Conservation (phyloP, 1,140 invertebrate genomes). For the Hylyphantes graminicola region DNA sequence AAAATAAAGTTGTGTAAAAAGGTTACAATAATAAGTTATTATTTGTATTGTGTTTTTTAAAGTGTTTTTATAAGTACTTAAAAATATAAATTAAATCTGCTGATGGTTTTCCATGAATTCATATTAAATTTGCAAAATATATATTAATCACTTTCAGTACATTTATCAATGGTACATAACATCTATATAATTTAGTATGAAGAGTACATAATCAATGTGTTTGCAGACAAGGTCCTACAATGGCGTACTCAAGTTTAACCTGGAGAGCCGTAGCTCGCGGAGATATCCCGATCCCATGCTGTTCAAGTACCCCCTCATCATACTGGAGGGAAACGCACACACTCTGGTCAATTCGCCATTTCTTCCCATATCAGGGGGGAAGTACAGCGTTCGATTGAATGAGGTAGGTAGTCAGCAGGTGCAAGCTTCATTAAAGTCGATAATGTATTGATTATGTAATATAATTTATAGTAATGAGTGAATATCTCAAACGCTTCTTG, state of each 20-base stretch:
- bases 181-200: no score
- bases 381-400: constrained; percentile 76
- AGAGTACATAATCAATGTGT: neutral
- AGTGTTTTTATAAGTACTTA: constrained; percentile 2
- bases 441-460: neutral
- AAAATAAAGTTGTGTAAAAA: neutral
- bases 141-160: no score
- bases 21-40: neutral
- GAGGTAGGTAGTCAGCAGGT: constrained; percentile 66
- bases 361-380: constrained; percentile 67
- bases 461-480: no score
- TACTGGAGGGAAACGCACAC: constrained; percentile 83
- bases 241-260: constrained; percentile 84
- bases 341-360: constrained; percentile 80
- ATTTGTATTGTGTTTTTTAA: neutral
- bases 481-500: no score
- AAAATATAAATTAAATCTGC: no score
- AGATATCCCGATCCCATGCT: constrained; percentile 73
- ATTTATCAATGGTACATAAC: no score
- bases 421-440: neutral
- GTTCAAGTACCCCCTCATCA: constrained; percentile 80
- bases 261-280: constrained; percentile 75
- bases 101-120: no score
- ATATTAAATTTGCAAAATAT: no score
- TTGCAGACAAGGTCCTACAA: constrained; percentile 86